These are phyloP conservation scores for Limnothrissa miodon DNA, from an alignment of 2,113 vertebrate genomes.

Conservation along the genomic window DNA sequence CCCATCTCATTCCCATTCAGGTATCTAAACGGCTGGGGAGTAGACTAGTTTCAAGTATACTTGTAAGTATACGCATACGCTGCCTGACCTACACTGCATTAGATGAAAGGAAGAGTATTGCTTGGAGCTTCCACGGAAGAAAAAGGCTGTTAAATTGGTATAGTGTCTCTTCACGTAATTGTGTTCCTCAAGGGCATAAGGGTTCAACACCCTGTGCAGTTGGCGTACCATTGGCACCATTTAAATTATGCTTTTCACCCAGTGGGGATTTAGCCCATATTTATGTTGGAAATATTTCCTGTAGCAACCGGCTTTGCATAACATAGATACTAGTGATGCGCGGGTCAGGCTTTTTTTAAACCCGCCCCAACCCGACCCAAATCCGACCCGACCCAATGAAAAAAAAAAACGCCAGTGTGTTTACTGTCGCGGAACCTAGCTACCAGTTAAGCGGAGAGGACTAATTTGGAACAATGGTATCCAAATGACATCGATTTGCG, in stretches of 20 bases:
- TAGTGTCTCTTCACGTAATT: not conserved
- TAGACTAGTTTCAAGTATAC: slow-evolving; percentile 16
- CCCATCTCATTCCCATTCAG: slow-evolving; percentile 9
- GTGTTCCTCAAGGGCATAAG: not conserved
- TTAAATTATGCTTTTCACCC: not conserved
- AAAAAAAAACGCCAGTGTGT: too few relatives aligned
- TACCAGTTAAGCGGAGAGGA: too few relatives aligned
- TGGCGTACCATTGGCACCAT: not conserved
- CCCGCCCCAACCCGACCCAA: too few relatives aligned
- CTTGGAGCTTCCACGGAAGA: not conserved
- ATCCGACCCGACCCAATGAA: too few relatives aligned
- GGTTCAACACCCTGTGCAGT: not conserved
- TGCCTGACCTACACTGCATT: slow-evolving; percentile 30
- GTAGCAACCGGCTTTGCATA: not conserved
- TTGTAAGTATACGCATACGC: not conserved
- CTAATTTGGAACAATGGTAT: too few relatives aligned
- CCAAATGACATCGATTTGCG: too few relatives aligned
- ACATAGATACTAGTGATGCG: not conserved
- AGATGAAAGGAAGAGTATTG: not conserved
- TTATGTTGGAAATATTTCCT: not conserved
- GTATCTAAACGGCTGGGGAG: not conserved
- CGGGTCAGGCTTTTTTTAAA: too few relatives aligned
- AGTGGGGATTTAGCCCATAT: not conserved
- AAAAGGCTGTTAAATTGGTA: not conserved
- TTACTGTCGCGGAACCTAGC: too few relatives aligned